phyloP scores from a whole-genome alignment of 2,888 invertebrate genomes.

The Cryptophagus acutangulus region DNA sequence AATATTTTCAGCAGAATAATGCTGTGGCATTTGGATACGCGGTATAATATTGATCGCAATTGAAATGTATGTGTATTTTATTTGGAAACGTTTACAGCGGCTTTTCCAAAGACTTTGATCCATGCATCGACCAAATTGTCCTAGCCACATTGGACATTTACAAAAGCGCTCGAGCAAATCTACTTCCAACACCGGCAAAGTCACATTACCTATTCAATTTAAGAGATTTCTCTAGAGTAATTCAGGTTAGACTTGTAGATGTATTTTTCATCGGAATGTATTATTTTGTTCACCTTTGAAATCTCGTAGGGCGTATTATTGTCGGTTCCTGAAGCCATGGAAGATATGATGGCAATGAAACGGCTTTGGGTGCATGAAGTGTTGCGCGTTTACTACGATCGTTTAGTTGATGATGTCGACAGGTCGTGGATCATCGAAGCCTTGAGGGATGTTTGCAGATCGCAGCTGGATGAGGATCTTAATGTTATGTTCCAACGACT shows the following conservation, averaged over 20 bases:
- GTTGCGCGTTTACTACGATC: constrained; percentile 86
- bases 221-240: constrained; percentile 88
- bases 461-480: constrained; percentile 62
- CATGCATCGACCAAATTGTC: constrained; percentile 85
- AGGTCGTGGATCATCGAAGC: constrained; percentile 74
- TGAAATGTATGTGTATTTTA: neutral
- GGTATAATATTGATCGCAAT: constrained; percentile 49
- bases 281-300: constrained; percentile 8
- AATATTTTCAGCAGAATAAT: constrained; percentile 87
- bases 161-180: constrained; percentile 71
- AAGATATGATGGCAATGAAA: constrained; percentile 79
- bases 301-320: constrained; percentile 78
- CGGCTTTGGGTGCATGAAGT: constrained; percentile 93
- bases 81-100: constrained; percentile 55
- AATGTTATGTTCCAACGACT: constrained; percentile 67
- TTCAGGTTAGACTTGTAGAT: constrained; percentile 55
- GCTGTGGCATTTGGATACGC: constrained; percentile 93
- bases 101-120: constrained; percentile 91
- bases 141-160: constrained; percentile 81
- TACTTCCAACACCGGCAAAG: constrained; percentile 88
- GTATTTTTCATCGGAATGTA: neutral
- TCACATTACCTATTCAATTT: constrained; percentile 94
- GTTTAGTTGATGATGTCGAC: constrained; percentile 80
- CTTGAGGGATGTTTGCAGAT: constrained; percentile 57
- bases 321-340: constrained; percentile 89